phyloP scores from a whole-genome alignment of 1,140 invertebrate species.

The Semibalanus balanoides region DNA sequence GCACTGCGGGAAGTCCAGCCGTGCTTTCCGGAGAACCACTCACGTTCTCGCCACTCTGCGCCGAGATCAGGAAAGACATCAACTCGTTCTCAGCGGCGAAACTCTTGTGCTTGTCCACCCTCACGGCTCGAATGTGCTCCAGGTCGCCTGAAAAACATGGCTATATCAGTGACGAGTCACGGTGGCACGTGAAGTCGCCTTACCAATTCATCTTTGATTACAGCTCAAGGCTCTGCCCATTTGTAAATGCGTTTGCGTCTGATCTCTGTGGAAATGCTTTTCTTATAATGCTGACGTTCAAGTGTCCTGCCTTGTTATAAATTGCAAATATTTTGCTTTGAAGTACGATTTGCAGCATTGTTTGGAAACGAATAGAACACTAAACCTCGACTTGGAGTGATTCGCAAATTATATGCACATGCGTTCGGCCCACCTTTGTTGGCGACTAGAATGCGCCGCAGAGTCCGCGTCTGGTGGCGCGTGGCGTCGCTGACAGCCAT shows the following conservation, averaged over 20 bases:
- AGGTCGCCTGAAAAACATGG: slow-evolving; percentile 21
- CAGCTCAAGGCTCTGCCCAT: no score
- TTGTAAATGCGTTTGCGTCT: no score
- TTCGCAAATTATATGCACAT: neutral
- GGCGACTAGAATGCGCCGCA: slow-evolving; percentile 57
- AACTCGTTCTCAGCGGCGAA: slow-evolving; percentile 36
- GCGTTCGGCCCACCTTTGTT: slow-evolving; percentile 51
- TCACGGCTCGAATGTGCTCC: slow-evolving; percentile 49
- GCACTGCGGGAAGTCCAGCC: no score
- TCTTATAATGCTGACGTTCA: neutral
- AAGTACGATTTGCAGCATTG: neutral
- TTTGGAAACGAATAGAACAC: neutral
- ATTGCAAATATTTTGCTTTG: no score
- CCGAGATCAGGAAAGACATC: neutral
- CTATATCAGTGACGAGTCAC: neutral
- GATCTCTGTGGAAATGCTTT: neutral
- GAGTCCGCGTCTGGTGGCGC: slow-evolving; percentile 37
- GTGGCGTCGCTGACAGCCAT: slow-evolving; percentile 43
- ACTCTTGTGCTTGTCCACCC: slow-evolving; percentile 56
- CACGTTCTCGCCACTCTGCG: neutral
- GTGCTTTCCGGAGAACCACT: no score
- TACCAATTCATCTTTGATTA: no score
- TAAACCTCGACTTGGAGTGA: no score
- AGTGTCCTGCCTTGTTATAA: no score
- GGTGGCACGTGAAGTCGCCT: neutral